phyloP scores from a whole-genome alignment of 2,797 vertebrate species.

The Monodelphis domestica region DNA sequence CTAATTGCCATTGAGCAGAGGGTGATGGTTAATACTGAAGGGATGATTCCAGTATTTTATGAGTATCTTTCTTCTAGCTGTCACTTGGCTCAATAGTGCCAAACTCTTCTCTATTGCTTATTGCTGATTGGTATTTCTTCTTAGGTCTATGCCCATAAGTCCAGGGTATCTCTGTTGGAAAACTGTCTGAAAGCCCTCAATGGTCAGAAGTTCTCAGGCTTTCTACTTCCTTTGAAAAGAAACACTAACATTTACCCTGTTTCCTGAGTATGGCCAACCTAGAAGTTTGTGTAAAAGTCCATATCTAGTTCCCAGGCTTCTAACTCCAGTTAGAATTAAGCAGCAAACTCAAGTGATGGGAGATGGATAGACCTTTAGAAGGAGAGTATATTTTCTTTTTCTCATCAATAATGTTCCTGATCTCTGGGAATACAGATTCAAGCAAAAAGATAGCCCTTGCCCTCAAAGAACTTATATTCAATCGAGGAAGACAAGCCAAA shows the following conservation, averaged over 20 bases:
- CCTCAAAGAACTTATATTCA: not conserved
- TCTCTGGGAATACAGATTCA: not conserved
- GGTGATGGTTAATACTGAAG: not conserved
- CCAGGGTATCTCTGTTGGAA: not conserved
- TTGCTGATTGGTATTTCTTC: not conserved
- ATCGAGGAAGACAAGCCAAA: not conserved
- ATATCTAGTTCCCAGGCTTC: not conserved
- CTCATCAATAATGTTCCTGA: not conserved
- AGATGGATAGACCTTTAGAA: not conserved
- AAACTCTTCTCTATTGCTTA: not conserved
- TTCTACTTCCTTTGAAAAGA: not conserved
- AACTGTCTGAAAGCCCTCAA: not conserved
- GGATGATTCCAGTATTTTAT: not conserved
- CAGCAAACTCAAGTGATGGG: not conserved
- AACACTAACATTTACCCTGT: not conserved
- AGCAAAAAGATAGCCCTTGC: not conserved
- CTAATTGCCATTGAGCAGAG: not conserved
- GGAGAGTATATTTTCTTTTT: not conserved
- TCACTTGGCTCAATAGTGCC: not conserved
- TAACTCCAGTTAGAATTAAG: not conserved
- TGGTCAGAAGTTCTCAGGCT: not conserved
- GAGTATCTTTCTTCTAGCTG: not conserved
- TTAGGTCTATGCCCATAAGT: not conserved
- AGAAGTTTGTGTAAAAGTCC: not conserved
- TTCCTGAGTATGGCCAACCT: not conserved